phyloP scores from a whole-genome alignment of 2,888 invertebrate species.

The Aleiodes leptofemur region DNA sequence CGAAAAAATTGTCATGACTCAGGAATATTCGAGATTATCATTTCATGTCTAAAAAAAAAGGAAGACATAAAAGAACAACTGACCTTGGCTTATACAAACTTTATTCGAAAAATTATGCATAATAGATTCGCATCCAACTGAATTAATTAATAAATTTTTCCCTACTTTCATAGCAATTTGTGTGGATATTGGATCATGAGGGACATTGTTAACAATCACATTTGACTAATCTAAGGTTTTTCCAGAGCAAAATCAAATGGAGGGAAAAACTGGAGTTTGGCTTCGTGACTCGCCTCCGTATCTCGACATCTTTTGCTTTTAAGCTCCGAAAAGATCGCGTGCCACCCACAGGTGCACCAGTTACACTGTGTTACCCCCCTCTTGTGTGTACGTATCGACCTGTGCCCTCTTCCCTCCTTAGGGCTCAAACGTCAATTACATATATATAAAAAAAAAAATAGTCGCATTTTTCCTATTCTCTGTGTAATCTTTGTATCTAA shows the following conservation, averaged over 20 bases:
- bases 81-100: no score
- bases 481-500: not conserved
- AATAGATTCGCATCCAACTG: no score
- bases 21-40: no score
- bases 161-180: not conserved
- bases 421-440: constrained; percentile 51
- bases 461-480: not conserved
- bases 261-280: constrained; percentile 52
- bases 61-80: no score
- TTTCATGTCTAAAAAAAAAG: no score
- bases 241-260: constrained; percentile 43
- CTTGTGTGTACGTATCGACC: constrained; percentile 68
- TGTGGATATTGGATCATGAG: no score
- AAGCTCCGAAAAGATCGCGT: constrained; percentile 70
- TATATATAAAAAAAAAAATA: constrained; percentile 9
- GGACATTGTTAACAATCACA: not conserved
- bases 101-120: no score
- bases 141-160: no score
- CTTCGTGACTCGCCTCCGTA: constrained; percentile 71
- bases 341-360: constrained; percentile 66
- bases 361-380: constrained; percentile 64
- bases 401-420: constrained; percentile 46
- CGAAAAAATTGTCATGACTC: no score
- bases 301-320: constrained; percentile 68
- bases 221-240: constrained; percentile 19